Percentiles rank a stretch among this genome's conserved stretches.
Conservation (phyloP, 1,140 invertebrate species). For the Semibalanus balanoides region DNA sequence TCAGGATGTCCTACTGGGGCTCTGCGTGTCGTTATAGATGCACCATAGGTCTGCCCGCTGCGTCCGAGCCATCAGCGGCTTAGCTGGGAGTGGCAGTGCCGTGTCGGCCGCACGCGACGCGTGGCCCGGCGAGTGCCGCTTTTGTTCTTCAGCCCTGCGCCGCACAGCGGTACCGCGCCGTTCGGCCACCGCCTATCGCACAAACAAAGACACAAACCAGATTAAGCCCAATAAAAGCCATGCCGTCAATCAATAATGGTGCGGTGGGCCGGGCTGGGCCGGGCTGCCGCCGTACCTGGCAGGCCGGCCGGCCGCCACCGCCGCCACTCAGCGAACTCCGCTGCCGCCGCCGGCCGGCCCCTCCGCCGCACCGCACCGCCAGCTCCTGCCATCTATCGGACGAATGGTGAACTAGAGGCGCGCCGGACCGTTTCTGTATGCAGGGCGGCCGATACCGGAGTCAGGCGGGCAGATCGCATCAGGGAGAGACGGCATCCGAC, state of each 20-base stretch:
- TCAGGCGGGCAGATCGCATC: background rate
- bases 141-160: background rate
- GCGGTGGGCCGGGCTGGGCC: too few relatives aligned
- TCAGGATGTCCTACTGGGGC: too few relatives aligned
- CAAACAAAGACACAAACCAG: background rate
- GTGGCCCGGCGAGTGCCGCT: background rate
- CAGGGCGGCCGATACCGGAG: background rate
- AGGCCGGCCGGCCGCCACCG: too few relatives aligned
- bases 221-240: conserved; percentile 2
- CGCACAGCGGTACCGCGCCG: too few relatives aligned
- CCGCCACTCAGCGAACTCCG: background rate
- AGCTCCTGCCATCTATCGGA: background rate
- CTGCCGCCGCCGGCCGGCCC: too few relatives aligned
- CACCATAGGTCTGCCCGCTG: too few relatives aligned
- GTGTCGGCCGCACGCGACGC: background rate
- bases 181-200: background rate
- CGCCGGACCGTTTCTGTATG: background rate
- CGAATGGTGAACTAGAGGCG: background rate
- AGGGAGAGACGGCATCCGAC: background rate
- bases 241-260: background rate
- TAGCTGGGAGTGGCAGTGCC: too few relatives aligned
- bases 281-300: background rate
- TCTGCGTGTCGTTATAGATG: too few relatives aligned
- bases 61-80: too few relatives aligned
- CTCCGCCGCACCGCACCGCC: background rate